A percentile compares a stretch with the other conserved stretches of the same genome.
phyloP scores from a whole-genome alignment of 2,888 invertebrate species.

The Synergus japonicus region DNA sequence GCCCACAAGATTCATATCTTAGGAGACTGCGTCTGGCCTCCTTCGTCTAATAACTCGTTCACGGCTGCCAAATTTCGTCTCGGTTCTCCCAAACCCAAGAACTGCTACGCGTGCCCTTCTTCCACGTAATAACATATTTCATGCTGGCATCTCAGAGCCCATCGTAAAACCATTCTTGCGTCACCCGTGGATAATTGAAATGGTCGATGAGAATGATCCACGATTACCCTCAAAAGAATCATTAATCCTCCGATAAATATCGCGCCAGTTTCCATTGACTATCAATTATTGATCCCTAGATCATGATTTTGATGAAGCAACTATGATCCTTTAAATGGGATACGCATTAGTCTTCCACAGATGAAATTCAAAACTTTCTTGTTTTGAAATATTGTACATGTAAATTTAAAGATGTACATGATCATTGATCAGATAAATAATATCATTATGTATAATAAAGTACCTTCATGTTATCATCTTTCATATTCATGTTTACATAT shows the following conservation, averaged over 20 bases:
- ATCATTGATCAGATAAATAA: no score
- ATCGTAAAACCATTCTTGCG: slow-evolving; percentile 26
- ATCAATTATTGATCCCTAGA: background rate
- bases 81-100: slow-evolving; percentile 36
- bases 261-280: slow-evolving; percentile 6
- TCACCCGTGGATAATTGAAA: slow-evolving; percentile 18
- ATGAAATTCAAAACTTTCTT: background rate
- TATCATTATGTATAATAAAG: no score
- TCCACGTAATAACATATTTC: slow-evolving; percentile 31
- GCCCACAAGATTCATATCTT: slow-evolving; percentile 38
- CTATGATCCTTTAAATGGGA: background rate
- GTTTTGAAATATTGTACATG: background rate
- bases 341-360: background rate
- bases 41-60: slow-evolving; percentile 52
- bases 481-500: no score
- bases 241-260: slow-evolving; percentile 18
- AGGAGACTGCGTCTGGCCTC: slow-evolving; percentile 15
- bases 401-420: no score
- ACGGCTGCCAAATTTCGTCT: slow-evolving; percentile 55
- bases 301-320: background rate
- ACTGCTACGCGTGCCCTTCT: slow-evolving; percentile 28
- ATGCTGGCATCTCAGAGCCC: slow-evolving; percentile 6
- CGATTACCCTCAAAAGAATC: background rate
- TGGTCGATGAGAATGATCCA: slow-evolving; percentile 3
- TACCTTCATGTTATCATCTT: no score